These are phyloP conservation scores for Calliphora vicina DNA, from an alignment of 1,140 invertebrate species.

Conservation along the genomic window DNA sequence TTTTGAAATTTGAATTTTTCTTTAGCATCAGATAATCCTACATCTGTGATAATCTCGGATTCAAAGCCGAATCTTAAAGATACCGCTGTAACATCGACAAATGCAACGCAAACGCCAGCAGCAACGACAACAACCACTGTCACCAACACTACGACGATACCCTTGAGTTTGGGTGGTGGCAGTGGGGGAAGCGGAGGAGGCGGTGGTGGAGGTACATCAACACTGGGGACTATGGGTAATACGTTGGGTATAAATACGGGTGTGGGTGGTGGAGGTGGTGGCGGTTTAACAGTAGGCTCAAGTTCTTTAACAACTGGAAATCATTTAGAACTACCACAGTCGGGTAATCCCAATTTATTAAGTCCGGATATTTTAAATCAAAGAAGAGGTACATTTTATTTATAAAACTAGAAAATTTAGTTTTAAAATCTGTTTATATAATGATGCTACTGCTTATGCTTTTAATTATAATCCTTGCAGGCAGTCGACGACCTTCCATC, in stretches of 20 bases:
- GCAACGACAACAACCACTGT: constrained; percentile 52
- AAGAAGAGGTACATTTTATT: constrained; percentile 70
- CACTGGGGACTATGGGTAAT: not conserved
- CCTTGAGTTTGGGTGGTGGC: constrained; percentile 33
- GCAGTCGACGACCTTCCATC: constrained; percentile 85
- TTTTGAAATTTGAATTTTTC: not conserved
- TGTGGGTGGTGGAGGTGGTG: constrained; percentile 37
- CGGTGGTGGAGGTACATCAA: constrained; percentile 39
- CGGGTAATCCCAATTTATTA: constrained; percentile 81
- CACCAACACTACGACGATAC: constrained; percentile 49
- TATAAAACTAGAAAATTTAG: too few relatives aligned
- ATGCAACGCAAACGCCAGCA: constrained; percentile 52
- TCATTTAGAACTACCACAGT: constrained; percentile 78
- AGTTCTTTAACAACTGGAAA: constrained; percentile 69
- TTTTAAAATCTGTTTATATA: not conserved
- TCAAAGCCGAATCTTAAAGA: constrained; percentile 62
- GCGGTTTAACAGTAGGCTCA: constrained; percentile 48
- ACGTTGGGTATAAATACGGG: constrained; percentile 39
- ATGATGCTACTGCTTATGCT: not conserved
- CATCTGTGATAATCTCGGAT: constrained; percentile 63
- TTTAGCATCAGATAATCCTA: constrained; percentile 58
- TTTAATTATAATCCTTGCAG: constrained; percentile 60
- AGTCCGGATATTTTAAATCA: constrained; percentile 81
- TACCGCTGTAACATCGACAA: constrained; percentile 53
- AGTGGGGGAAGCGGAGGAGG: constrained; percentile 28